Conservation (phyloP, 92 coral and sea anemone species). For the Heliopora coerulea region DNA sequence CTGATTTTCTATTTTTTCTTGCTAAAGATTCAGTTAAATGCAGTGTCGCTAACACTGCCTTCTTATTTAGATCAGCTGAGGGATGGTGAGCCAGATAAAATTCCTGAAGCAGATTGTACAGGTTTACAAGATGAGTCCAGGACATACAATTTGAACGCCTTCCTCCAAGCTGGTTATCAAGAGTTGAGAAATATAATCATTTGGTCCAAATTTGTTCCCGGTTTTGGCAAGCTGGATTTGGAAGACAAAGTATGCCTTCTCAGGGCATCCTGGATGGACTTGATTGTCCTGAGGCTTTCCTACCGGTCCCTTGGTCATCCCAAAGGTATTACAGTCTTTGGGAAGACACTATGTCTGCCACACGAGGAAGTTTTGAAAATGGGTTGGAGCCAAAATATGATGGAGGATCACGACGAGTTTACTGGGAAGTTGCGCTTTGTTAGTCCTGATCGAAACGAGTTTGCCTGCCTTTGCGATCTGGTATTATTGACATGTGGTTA, state of each 20-base stretch:
- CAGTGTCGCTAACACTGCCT: background rate
- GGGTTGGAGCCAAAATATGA: constrained; percentile 84
- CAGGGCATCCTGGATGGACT: constrained; percentile 88
- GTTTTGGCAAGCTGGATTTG: constrained; percentile 69
- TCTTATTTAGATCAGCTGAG: constrained; percentile 7
- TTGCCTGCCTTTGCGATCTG: constrained; percentile 78
- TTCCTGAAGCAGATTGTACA: constrained; percentile 27
- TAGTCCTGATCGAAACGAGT: constrained; percentile 78
- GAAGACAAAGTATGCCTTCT: constrained; percentile 86
- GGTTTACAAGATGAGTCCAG: constrained; percentile 25
- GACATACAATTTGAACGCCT: constrained; percentile 50
- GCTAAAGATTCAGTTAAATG: too few relatives aligned
- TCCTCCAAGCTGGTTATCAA: constrained; percentile 81
- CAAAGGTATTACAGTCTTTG: constrained; percentile 77
- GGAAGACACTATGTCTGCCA: constrained; percentile 51
- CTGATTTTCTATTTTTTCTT: too few relatives aligned
- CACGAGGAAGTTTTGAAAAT: constrained; percentile 61
- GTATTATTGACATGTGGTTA: constrained; percentile 85
- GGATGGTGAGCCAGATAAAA: constrained; percentile 14
- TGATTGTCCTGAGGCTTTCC: constrained; percentile 83
- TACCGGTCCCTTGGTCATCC: constrained; percentile 82
- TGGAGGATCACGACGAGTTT: constrained; percentile 86
- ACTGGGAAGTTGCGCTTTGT: constrained; percentile 78
- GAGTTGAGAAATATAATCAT: constrained; percentile 73
- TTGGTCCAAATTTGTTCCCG: constrained; percentile 94